phyloP scores from a whole-genome alignment of 2,888 invertebrate genomes.

The Oligia latruncula region DNA sequence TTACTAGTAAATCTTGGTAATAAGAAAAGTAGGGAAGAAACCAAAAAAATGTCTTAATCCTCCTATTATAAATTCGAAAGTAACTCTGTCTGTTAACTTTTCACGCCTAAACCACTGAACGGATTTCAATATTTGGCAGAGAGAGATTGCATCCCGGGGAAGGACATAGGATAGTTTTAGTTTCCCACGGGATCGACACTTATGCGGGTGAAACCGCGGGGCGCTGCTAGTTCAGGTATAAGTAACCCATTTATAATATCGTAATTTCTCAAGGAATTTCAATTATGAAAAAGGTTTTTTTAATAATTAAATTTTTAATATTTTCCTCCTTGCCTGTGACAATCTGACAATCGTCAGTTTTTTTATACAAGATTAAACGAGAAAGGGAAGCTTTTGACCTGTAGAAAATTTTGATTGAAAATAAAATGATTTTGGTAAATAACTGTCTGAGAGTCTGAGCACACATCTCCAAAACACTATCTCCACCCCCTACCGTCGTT shows the following conservation, averaged over 20 bases:
- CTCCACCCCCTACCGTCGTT: no score
- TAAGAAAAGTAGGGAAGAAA: not conserved
- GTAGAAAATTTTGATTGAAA: not conserved
- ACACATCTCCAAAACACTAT: not conserved
- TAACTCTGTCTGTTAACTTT: no score
- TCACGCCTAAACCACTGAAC: no score
- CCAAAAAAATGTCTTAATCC: not conserved
- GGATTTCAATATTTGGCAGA: no score
- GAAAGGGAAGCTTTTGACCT: not conserved
- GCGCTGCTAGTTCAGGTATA: not conserved
- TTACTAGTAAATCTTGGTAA: not conserved
- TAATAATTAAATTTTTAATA: not conserved
- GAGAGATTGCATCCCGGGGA: no score
- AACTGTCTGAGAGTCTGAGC: not conserved
- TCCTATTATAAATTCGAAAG: no score
- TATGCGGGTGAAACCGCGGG: no score
- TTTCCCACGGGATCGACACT: no score
- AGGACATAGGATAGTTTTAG: no score
- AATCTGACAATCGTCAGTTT: not conserved
- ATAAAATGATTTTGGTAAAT: not conserved
- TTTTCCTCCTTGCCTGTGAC: not conserved
- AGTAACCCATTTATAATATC: not conserved
- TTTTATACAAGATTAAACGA: not conserved
- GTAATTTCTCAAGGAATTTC: not conserved
- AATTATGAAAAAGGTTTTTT: slow-evolving; percentile 19